Percentiles rank a stretch among this genome's conserved stretches.
Conservation (phyloP, 1,140 invertebrate genomes). For the Drosophila sp. region DNA sequence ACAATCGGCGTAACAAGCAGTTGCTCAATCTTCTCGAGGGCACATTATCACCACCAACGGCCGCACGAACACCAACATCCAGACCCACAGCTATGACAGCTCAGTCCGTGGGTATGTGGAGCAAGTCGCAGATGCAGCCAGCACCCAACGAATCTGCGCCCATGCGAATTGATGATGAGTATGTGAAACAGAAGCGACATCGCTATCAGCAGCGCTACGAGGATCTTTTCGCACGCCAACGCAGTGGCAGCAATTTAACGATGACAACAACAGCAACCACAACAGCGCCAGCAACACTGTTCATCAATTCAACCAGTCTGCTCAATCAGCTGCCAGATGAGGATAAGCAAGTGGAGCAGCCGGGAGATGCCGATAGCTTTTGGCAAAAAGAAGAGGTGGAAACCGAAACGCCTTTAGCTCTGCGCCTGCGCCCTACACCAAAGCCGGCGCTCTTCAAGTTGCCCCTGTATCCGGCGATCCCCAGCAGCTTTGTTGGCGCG, state of each 20-base stretch:
- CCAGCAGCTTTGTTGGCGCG: constrained; percentile 65
- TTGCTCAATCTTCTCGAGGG: constrained; percentile 77
- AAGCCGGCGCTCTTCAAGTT: constrained; percentile 69
- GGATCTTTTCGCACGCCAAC: constrained; percentile 63
- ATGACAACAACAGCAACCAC: no score
- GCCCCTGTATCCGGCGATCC: constrained; percentile 72
- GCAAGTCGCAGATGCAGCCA: constrained; percentile 22
- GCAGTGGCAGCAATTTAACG: not conserved
- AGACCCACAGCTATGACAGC: no score
- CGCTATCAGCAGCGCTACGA: constrained; percentile 64
- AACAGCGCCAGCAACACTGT: constrained; percentile 1
- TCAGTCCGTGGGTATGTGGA: constrained; percentile 33
- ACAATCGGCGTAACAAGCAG: constrained; percentile 78
- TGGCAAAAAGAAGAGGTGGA: constrained; percentile 59
- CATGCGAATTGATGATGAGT: constrained; percentile 71
- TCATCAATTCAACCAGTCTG: not conserved
- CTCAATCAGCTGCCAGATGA: constrained; percentile 47
- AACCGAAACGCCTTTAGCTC: constrained; percentile 15
- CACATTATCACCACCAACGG: constrained; percentile 57
- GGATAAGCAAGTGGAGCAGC: constrained; percentile 25
- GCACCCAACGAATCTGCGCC: constrained; percentile 41
- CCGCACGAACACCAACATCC: not conserved
- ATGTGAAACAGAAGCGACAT: constrained; percentile 72
- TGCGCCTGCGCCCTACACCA: constrained; percentile 26
- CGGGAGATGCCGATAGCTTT: constrained; percentile 38